A percentile compares a stretch with the other conserved stretches of the same genome.
Conservation (phyloP, 2,888 invertebrate species). For the Ormyrus thymus region DNA sequence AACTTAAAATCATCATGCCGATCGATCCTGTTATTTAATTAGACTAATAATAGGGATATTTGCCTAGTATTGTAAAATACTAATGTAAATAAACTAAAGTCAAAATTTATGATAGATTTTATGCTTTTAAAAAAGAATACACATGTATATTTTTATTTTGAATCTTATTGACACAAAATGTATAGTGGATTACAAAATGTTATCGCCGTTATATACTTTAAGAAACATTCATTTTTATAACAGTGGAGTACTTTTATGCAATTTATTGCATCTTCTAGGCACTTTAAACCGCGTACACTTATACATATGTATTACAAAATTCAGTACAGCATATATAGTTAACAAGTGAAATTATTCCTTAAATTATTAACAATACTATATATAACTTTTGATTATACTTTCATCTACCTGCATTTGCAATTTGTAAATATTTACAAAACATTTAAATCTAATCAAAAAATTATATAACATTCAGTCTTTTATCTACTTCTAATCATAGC, state of each 20-base stretch:
- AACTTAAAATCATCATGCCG: neutral
- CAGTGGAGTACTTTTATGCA: constrained; percentile 42
- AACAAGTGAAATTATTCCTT: constrained; percentile 11
- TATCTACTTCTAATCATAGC: constrained; percentile 35
- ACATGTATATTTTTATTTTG: constrained; percentile 47
- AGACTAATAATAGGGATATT: too few relatives aligned
- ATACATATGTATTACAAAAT: constrained; percentile 41
- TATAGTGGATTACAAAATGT: constrained; percentile 46
- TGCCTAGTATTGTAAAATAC: too few relatives aligned
- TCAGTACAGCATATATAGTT: constrained; percentile 26
- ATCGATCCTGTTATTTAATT: too few relatives aligned
- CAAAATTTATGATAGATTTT: neutral
- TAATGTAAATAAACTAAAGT: too few relatives aligned
- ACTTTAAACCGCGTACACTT: constrained; percentile 49
- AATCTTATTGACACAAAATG: constrained; percentile 11
- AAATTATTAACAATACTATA: constrained; percentile 22
- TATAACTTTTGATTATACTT: constrained; percentile 40
- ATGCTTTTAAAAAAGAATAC: constrained; percentile 16
- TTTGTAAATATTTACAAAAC: constrained; percentile 38
- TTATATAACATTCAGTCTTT: constrained; percentile 51
- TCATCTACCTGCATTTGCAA: constrained; percentile 21
- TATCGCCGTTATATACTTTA: constrained; percentile 18
- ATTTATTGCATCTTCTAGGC: constrained; percentile 53
- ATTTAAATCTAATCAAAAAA: constrained; percentile 32
- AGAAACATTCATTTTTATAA: constrained; percentile 25